Base-by-base conservation (phyloP, 92 coral and sea anemone genomes). In the Porites cylindrica region DNA sequence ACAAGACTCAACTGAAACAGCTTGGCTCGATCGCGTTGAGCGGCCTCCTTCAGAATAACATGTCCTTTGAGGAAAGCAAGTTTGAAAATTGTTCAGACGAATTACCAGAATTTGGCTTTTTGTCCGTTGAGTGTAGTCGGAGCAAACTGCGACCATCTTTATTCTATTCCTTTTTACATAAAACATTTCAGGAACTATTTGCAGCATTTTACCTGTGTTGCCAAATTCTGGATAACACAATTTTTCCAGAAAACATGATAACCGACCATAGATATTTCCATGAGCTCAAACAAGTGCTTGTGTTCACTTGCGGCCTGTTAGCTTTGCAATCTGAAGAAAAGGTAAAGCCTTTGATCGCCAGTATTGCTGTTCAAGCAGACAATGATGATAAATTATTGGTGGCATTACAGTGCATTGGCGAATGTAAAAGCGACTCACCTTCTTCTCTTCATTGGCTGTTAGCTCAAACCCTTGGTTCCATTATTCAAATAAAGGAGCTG, bases 191-290 rank as follows among this genome's bases (percentile, higher is more conserved):
- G 47, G 47, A 38, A 38, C 47, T 74, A 38, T 66, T 85, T 8
- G 83, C 88, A 21, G 88, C 88, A 61, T 85, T 65, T 69, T 69
- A 69, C 20, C 10, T 69, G 13, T 69, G 63, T 59, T 59, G 63
- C 17, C 63, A 59, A 17, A 11, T 59, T 59, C 63, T 11, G 14
- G 63, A 59, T 59, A 17, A 17, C 63, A 9, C 7, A 59, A 59
- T 59, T 11, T 11, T 18, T 59, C 63, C 63, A 11, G 63, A 59
- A 11, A 17, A 59, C 63, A 11, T 59, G 17, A 17, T 59, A 11
- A 17, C 63, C 63, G 63, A 59, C 63, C 13, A 11, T 17, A 59
- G 63, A 59, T 59, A 59, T 59, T 59, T 59, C 63, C 63, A 59
- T 59, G 47, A 38, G 7, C 47, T 38, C 47, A 38, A 38, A 38